Evolutionary conservation across 2,888 invertebrate species (phyloP).

Genomic region (Drosophila greeni): DNA sequence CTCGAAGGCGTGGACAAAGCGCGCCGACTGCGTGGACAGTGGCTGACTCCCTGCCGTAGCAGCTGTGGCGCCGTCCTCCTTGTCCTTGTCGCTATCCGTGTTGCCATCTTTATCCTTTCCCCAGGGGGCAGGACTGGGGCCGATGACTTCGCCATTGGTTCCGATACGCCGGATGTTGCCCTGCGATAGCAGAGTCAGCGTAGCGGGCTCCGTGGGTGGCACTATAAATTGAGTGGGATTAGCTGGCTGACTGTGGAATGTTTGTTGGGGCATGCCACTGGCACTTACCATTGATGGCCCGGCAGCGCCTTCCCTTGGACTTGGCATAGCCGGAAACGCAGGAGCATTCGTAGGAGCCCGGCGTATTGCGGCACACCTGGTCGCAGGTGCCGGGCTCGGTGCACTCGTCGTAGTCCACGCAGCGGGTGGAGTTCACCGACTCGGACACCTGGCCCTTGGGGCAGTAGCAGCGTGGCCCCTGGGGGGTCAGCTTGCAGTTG

Average conservation of each 20-base stretch:
- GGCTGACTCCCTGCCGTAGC: slow-evolving; percentile 77
- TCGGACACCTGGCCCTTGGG: slow-evolving; percentile 82
- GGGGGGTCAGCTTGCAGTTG: slow-evolving; percentile 85
- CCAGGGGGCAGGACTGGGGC: slow-evolving; percentile 6
- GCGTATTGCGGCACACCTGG: slow-evolving; percentile 85
- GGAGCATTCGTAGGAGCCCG: slow-evolving; percentile 84
- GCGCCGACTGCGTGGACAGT: slow-evolving; percentile 60
- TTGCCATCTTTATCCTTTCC: slow-evolving; percentile 10
- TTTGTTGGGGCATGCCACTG: not conserved
- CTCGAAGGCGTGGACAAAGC: slow-evolving; percentile 80
- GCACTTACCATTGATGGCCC: slow-evolving; percentile 84
- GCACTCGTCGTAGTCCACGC: slow-evolving; percentile 90
- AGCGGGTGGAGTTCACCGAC: slow-evolving; percentile 79
- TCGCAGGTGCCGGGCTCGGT: slow-evolving; percentile 84
- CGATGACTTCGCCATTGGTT: slow-evolving; percentile 62
- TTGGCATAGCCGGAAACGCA: slow-evolving; percentile 86
- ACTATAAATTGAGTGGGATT: slow-evolving; percentile 79
- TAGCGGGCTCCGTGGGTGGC: slow-evolving; percentile 82
- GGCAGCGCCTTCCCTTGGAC: slow-evolving; percentile 81
- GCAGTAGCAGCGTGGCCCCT: slow-evolving; percentile 88
- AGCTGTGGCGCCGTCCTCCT: not conserved
- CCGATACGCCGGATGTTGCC: slow-evolving; percentile 83
- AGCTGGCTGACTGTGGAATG: slow-evolving; percentile 14
- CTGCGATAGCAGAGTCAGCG: slow-evolving; percentile 85
- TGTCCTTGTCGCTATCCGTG: slow-evolving; percentile 8